These are phyloP conservation scores for Laterallus jamaicensis DNA, from an alignment of 2,113 vertebrate genomes.

Conservation along the genomic window DNA sequence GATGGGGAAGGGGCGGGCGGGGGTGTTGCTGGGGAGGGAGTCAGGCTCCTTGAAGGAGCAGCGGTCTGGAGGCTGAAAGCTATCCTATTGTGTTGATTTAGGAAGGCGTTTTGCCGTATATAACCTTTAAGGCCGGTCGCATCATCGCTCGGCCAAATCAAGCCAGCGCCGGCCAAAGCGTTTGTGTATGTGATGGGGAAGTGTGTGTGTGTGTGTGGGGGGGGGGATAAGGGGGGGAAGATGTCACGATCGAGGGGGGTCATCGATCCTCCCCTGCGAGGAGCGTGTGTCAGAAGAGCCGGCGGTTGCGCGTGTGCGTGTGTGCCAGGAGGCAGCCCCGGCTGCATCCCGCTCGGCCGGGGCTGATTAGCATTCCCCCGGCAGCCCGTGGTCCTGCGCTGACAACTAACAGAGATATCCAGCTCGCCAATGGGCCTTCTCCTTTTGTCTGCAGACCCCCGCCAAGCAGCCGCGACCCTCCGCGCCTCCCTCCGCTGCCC, in stretches of 20 bases:
- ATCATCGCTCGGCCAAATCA: slow-evolving; percentile 84
- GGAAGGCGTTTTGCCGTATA: slow-evolving; percentile 86
- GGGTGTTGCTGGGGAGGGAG: neutral
- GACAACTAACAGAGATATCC: slow-evolving; percentile 96
- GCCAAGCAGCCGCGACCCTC: neutral
- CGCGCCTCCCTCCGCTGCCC: neutral
- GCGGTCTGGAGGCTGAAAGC: slow-evolving; percentile 76
- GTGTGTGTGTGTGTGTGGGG: too few species aligned
- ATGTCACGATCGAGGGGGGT: too few species aligned
- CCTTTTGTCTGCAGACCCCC: slow-evolving; percentile 82
- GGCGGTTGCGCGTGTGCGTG: neutral
- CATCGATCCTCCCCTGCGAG: slow-evolving; percentile 75
- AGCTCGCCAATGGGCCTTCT: slow-evolving; percentile 83
- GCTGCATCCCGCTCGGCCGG: slow-evolving; percentile 39
- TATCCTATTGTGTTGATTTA: slow-evolving; percentile 91
- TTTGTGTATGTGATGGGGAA: neutral
- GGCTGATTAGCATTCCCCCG: slow-evolving; percentile 90
- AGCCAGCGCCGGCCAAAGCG: slow-evolving; percentile 84
- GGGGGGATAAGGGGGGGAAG: too few species aligned
- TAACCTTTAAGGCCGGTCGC: slow-evolving; percentile 90
- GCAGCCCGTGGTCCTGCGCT: slow-evolving; percentile 86
- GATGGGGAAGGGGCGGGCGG: neutral
- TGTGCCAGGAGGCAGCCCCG: neutral
- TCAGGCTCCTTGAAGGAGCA: slow-evolving; percentile 65
- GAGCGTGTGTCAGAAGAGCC: neutral